Evolutionary conservation across 2,113 vertebrate species (phyloP).

Genomic region (Equus przewalskii): DNA sequence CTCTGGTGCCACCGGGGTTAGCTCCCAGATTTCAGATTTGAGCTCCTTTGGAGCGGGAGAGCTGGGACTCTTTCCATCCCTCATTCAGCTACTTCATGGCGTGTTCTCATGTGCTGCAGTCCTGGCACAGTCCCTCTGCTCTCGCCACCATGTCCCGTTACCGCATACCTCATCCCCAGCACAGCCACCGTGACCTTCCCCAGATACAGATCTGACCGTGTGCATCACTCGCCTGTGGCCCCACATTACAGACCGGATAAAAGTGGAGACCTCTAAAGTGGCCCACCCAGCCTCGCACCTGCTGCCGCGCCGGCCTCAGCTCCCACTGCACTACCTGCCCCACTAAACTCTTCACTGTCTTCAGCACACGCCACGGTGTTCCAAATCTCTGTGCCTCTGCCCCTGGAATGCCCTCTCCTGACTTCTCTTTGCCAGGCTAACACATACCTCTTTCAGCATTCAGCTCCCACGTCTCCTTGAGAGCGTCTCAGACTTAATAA

Average conservation of each 20-base stretch:
- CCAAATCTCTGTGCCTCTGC: background rate
- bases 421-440: background rate
- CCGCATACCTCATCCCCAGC: background rate
- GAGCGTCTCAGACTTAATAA: background rate
- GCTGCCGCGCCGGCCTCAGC: background rate
- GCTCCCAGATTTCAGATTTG: constrained; percentile 44
- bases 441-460: background rate
- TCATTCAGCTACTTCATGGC: accelerated
- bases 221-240: background rate
- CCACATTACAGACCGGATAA: background rate
- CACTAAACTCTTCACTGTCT: background rate
- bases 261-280: background rate
- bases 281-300: background rate
- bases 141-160: background rate
- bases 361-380: accelerated
- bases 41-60: background rate
- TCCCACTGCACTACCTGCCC: accelerated
- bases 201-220: background rate
- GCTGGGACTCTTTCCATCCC: background rate
- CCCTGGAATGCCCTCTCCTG: background rate
- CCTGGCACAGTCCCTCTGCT: background rate
- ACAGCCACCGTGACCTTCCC: background rate
- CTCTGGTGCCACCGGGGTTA: constrained; percentile 59
- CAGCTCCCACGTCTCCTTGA: background rate
- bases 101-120: accelerated